These are phyloP conservation scores for Tridacna crocea DNA, from an alignment of 2,888 invertebrate species.

Conservation along the genomic window DNA sequence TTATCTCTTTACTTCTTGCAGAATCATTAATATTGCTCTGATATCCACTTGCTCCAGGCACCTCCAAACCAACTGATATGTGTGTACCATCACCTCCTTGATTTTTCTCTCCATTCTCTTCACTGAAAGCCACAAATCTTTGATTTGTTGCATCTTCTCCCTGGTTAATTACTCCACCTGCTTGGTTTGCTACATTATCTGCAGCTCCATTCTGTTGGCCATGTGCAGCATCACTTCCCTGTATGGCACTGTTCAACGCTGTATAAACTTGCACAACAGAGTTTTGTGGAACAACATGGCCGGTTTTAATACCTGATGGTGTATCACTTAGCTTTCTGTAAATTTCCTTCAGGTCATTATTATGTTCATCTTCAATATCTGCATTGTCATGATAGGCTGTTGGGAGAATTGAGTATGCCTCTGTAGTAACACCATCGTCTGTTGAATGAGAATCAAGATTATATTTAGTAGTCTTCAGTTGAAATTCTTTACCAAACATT, in stretches of 20 bases:
- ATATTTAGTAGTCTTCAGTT: background rate
- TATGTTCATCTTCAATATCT: constrained; percentile 33
- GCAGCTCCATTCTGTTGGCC: background rate
- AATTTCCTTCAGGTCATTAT: constrained; percentile 36
- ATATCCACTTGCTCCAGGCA: background rate
- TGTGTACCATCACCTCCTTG: background rate
- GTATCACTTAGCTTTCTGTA: constrained; percentile 12
- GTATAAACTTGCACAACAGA: background rate
- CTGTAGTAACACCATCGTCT: constrained; percentile 7
- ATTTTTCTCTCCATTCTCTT: background rate
- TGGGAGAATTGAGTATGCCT: constrained; percentile 29
- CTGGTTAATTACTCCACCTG: background rate
- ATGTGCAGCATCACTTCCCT: background rate
- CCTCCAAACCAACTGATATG: background rate
- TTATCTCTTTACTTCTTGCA: background rate
- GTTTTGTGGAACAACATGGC: constrained; percentile 4
- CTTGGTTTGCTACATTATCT: background rate
- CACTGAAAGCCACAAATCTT: background rate
- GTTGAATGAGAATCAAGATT: background rate
- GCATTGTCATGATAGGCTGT: constrained; percentile 9
- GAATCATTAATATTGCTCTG: background rate
- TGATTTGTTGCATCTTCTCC: background rate
- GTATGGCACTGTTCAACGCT: background rate
- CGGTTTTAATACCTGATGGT: background rate
- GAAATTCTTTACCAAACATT: background rate